Conservation (phyloP, 2,113 vertebrate genomes). For the Thalassoma bifasciatum region DNA sequence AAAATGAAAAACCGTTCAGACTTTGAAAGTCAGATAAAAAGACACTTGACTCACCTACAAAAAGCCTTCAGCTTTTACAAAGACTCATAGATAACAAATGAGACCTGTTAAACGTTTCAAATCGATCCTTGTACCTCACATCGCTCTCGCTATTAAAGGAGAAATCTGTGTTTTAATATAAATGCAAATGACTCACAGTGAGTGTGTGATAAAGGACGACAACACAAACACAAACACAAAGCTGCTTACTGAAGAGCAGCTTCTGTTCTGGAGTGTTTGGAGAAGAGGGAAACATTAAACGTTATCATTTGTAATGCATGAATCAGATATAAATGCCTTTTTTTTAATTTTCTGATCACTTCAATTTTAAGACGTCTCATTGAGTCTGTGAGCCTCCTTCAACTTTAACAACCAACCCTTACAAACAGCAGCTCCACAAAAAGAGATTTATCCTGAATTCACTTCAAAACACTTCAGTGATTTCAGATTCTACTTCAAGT, state of each 20-base stretch:
- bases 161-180: constrained; percentile 14
- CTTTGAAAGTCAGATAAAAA: constrained; percentile 27
- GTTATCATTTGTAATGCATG: background rate
- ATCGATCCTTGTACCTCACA: constrained; percentile 50
- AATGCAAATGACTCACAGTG: constrained; percentile 59
- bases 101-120: constrained; percentile 59
- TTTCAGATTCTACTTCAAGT: background rate
- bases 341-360: too few species aligned
- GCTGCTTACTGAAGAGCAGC: too few species aligned
- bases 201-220: constrained; percentile 41
- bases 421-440: constrained; percentile 27
- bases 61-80: constrained; percentile 54
- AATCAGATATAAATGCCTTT: too few species aligned
- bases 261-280: too few species aligned
- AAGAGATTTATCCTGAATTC: too few species aligned
- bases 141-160: too few species aligned
- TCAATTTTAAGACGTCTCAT: too few species aligned
- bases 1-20: constrained; percentile 57
- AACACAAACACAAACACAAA: constrained; percentile 15
- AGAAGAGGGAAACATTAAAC: background rate
- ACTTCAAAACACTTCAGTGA: background rate
- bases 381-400: constrained; percentile 56
- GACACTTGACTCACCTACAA: constrained; percentile 52
- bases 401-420: constrained; percentile 70
- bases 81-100: constrained; percentile 67